These are phyloP conservation scores for Grapholita molesta DNA, from an alignment of 1,140 invertebrate genomes.

Conservation along the genomic window DNA sequence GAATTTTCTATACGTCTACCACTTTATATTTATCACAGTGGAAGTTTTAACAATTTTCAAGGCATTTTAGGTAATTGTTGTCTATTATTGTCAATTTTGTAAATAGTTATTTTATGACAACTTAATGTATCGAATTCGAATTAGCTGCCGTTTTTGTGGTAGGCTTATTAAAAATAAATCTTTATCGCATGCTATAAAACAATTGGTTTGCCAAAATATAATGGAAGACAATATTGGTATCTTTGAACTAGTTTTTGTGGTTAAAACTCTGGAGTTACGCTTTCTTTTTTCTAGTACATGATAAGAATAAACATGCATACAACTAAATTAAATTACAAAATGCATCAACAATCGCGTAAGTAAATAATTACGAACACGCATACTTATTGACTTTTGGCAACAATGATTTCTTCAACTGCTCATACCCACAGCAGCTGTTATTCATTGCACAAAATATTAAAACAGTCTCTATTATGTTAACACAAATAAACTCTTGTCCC, in stretches of 20 bases:
- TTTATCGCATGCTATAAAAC: conserved; percentile 66
- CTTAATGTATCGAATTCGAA: background rate
- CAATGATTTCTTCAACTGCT: conserved; percentile 39
- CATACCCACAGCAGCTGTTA: conserved; percentile 42
- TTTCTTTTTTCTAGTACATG: conserved; percentile 54
- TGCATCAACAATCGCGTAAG: conserved; percentile 57
- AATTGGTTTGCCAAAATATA: conserved; percentile 63
- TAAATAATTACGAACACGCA: conserved; percentile 24
- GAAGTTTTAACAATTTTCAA: conserved; percentile 62
- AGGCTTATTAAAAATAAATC: conserved; percentile 35
- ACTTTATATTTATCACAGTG: conserved; percentile 75
- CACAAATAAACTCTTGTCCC: conserved; percentile 68
- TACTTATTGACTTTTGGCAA: conserved; percentile 54
- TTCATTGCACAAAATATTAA: conserved; percentile 73
- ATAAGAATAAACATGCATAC: conserved; percentile 45
- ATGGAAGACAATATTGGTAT: conserved; percentile 64
- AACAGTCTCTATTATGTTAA: conserved; percentile 65
- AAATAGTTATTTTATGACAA: conserved; percentile 20
- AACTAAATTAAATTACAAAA: conserved; percentile 71
- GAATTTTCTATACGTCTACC: conserved; percentile 70
- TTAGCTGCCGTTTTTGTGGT: conserved; percentile 45
- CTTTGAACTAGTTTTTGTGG: conserved; percentile 19
- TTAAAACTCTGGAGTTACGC: conserved; percentile 34
- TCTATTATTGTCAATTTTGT: conserved; percentile 60
- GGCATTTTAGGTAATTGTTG: conserved; percentile 54